Evolutionary conservation across 2,113 vertebrate species (phyloP), one percentile per base, ranked within the genome.

Genomic region (human (Homo sapiens)): DNA sequence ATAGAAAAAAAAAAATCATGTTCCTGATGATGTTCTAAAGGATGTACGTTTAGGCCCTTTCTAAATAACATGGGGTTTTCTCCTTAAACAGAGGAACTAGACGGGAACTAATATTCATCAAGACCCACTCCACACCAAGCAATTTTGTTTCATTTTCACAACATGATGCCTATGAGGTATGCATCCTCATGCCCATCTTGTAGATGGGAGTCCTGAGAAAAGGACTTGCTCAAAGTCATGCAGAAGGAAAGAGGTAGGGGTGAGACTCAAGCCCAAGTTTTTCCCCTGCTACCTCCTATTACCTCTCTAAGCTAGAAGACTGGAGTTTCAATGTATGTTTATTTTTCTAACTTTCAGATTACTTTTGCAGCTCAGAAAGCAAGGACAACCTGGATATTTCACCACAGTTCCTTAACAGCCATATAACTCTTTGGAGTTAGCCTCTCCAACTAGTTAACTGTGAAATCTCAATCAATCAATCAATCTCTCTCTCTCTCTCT

Each of bases 311-410:
- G 23, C 30, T 32, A 52, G 25, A 79, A 73, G 50, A 93, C 25
- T 32, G 14, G 55, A 78, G 14, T 27, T 48, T 55, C 75, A 70
- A 73, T 27, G 23, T 27, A 5, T 59, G n/a, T 43, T 89, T 85
- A 35, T 76, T 82, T 96, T 93, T 90, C 48, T 25, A 64, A 17
- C 90, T 76, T 89, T 89, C 90, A 93, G 61, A 76, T 95, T 85
- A 59, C 40, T 86, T 95, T 75, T 45, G 18, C 17, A 82, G 83
- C 32, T 61, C 84, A 45, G 86, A 92, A 83, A 84, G 81, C 70
- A 96, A 93, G 43, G 55, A 79, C 89, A 79, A 73, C 40, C 52
- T 93, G 80, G 38, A 86, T 59, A 52, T 45, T 72, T 92, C 66
- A 80, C 13, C 35, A 45, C 11, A 84, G 59, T 43, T 82, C 83